Conservation (phyloP, 2,888 invertebrate genomes). For the Clitarchus hookeri region DNA sequence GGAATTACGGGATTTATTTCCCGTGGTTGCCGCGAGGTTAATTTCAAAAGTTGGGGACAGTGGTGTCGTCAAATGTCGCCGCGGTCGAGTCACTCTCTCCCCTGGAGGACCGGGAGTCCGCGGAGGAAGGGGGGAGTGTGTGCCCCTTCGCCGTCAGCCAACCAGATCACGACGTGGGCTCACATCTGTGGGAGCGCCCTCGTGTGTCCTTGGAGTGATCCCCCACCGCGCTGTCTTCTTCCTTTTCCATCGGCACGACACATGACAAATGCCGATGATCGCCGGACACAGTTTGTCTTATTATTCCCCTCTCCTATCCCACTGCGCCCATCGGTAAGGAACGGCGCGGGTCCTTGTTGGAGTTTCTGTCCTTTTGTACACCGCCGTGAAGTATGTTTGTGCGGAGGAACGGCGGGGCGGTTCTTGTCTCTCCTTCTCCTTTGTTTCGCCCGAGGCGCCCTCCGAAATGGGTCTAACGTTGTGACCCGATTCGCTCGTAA, state of each 20-base stretch:
- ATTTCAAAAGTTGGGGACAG: background rate
- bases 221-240: background rate
- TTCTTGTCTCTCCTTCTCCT: too few relatives aligned
- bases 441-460: too few relatives aligned
- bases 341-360: background rate
- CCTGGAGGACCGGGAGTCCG: background rate
- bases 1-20: too few relatives aligned
- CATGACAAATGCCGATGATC: conserved; percentile 6
- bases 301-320: background rate
- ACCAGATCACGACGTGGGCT: background rate
- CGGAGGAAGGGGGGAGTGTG: too few relatives aligned
- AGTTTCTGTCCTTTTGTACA: background rate
- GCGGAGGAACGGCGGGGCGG: too few relatives aligned
- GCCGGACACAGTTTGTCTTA: background rate
- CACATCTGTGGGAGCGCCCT: background rate
- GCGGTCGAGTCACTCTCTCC: background rate
- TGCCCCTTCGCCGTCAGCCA: too few relatives aligned
- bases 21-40: too few relatives aligned
- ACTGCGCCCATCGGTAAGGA: background rate
- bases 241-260: background rate
- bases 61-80: background rate
- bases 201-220: background rate
- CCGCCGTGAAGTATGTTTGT: background rate
- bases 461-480: too few relatives aligned
- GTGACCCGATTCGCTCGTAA: too few relatives aligned